phyloP scores from a whole-genome alignment of 2,888 invertebrate species.

The Pseudococcus longispinus region DNA sequence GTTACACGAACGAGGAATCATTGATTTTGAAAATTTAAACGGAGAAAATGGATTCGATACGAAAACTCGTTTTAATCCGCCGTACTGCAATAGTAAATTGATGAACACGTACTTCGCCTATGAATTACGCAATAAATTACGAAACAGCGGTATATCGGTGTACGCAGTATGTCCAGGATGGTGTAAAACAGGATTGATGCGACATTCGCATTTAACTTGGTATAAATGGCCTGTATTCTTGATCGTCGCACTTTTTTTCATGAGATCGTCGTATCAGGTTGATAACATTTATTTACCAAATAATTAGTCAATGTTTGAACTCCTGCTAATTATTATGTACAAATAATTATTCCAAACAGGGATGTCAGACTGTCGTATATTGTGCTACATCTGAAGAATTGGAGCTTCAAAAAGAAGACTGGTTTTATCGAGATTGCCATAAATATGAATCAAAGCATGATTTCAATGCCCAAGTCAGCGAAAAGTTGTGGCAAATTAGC shows the following conservation, averaged over 20 bases:
- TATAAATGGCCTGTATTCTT: slow-evolving; percentile 75
- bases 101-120: slow-evolving; percentile 76
- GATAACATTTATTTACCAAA: slow-evolving; percentile 58
- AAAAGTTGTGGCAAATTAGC: slow-evolving; percentile 75
- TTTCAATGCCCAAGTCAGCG: slow-evolving; percentile 70
- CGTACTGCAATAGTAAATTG: slow-evolving; percentile 79
- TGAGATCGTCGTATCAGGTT: slow-evolving; percentile 77
- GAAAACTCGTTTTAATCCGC: slow-evolving; percentile 66
- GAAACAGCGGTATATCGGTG: slow-evolving; percentile 68
- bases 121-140: slow-evolving; percentile 68
- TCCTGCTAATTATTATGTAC: neutral
- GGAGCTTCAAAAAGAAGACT: slow-evolving; percentile 71
- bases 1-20: slow-evolving; percentile 73
- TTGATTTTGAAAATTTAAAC: slow-evolving; percentile 75
- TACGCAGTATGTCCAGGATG: slow-evolving; percentile 81
- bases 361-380: slow-evolving; percentile 79
- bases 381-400: slow-evolving; percentile 74
- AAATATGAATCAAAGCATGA: slow-evolving; percentile 70
- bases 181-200: slow-evolving; percentile 78
- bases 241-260: slow-evolving; percentile 74
- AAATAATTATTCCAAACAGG: slow-evolving; percentile 70
- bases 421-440: slow-evolving; percentile 77
- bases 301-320: neutral
- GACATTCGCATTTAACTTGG: slow-evolving; percentile 71
- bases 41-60: slow-evolving; percentile 66